Conservation (phyloP, 2,113 vertebrate genomes). For the Hystrix brachyura region DNA sequence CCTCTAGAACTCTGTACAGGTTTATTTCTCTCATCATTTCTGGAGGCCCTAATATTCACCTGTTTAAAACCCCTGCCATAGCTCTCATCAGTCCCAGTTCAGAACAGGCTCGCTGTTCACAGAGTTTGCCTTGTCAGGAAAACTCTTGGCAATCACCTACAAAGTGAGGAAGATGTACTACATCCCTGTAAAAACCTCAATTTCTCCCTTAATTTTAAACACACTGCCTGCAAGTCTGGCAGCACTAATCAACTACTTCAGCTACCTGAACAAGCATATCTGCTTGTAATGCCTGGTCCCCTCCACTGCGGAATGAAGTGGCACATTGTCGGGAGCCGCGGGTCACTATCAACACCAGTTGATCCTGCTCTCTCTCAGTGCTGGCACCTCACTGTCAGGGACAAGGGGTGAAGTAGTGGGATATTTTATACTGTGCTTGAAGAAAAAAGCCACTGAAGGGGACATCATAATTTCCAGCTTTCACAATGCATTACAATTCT, state of each 20-base stretch:
- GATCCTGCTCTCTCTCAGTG: background rate
- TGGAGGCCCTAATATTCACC: background rate
- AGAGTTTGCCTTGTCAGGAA: background rate
- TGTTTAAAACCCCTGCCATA: background rate
- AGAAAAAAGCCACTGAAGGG: background rate
- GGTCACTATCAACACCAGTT: background rate
- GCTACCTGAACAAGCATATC: background rate
- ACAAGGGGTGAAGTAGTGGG: background rate
- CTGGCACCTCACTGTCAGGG: background rate
- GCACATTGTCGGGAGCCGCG: background rate
- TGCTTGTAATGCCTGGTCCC: background rate
- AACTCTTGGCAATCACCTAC: background rate
- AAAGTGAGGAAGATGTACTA: background rate
- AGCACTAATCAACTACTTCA: background rate
- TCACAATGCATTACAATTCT: background rate
- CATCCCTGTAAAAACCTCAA: background rate
- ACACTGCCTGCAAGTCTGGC: background rate
- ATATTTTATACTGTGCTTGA: background rate
- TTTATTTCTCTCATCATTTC: background rate
- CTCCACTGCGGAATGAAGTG: background rate
- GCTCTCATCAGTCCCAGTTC: background rate
- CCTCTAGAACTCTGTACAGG: background rate
- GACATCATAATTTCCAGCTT: background rate
- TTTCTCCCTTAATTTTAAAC: background rate
- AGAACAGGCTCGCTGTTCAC: background rate